These are phyloP conservation scores for Cairina moschata DNA, from an alignment of 2,113 vertebrate genomes.

Conservation along the genomic window DNA sequence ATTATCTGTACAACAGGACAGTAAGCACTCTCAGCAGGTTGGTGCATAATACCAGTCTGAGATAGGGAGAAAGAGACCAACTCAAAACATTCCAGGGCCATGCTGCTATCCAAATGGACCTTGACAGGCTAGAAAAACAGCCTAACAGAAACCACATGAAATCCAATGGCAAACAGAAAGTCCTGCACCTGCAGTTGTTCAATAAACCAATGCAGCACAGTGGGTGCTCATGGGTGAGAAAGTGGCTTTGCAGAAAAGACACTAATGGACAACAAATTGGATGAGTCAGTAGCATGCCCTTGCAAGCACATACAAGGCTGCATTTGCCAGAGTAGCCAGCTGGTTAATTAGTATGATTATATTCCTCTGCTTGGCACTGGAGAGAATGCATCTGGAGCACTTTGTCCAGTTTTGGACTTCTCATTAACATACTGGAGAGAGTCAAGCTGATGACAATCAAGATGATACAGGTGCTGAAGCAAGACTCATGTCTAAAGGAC, in stretches of 20 bases:
- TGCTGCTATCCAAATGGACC: neutral
- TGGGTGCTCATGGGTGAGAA: neutral
- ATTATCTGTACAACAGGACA: neutral
- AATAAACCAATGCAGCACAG: neutral
- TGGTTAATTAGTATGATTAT: neutral
- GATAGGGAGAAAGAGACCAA: neutral
- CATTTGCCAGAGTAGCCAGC: neutral
- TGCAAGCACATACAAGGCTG: neutral
- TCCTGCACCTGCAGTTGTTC: neutral
- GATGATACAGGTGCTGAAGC: neutral
- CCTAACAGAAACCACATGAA: neutral
- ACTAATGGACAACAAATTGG: neutral
- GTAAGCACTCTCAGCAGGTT: neutral
- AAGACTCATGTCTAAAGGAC: neutral
- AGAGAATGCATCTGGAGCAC: neutral
- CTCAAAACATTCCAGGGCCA: neutral
- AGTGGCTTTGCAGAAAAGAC: neutral
- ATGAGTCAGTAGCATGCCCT: neutral
- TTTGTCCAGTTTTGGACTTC: neutral
- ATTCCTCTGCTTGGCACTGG: neutral
- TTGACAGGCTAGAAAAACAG: neutral
- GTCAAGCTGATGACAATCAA: neutral
- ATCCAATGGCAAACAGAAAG: neutral
- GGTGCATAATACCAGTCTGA: neutral
- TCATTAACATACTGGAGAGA: neutral